A percentile compares a stretch with the other conserved stretches of the same genome.
Conservation (phyloP, 2,888 invertebrate genomes). For the Lydus trimaculatus region DNA sequence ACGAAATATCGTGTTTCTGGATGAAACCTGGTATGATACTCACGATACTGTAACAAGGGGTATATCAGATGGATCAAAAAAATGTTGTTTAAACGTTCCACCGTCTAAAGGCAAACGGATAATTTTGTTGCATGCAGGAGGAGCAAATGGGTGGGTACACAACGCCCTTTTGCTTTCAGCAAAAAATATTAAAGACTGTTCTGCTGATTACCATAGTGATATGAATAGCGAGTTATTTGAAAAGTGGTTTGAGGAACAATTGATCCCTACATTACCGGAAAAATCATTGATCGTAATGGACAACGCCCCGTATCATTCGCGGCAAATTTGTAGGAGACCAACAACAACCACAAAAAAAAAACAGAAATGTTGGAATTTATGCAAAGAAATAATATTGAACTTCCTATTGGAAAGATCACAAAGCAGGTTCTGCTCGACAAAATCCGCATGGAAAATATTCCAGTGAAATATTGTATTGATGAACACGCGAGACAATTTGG, state of each 20-base stretch:
- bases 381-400: neutral
- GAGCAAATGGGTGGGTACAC: neutral
- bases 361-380: neutral
- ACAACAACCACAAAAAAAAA: neutral
- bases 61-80: neutral
- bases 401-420: neutral
- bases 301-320: neutral
- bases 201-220: neutral
- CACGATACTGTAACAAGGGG: neutral
- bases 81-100: neutral
- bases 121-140: neutral
- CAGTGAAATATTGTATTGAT: neutral
- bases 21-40: neutral
- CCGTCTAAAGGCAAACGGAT: neutral
- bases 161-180: neutral
- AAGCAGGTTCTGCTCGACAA: neutral
- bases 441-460: neutral
- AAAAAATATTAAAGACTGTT: neutral
- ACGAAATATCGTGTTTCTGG: neutral
- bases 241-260: neutral
- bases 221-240: neutral
- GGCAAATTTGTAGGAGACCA: too few relatives aligned
- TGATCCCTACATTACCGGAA: too few relatives aligned
- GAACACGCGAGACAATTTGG: neutral
- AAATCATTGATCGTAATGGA: neutral